These are phyloP conservation scores for Arothron firmamentum DNA, from an alignment of 2,113 vertebrate genomes.

Conservation along the genomic window DNA sequence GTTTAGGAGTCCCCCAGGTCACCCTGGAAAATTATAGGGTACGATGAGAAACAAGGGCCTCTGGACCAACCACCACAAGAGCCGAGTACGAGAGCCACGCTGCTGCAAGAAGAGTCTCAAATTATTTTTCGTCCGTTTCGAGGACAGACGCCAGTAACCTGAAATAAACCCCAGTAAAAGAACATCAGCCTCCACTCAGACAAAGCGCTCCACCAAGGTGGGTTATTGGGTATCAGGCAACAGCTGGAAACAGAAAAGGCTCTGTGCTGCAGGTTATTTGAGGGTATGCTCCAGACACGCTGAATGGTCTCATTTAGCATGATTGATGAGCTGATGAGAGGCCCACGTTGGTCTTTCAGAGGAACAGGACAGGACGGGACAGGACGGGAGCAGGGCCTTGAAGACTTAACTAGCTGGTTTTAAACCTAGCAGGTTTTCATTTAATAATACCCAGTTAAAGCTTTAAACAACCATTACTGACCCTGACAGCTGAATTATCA, in stretches of 20 bases:
- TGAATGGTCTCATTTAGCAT: slow-evolving; percentile 22
- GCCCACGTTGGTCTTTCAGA: slow-evolving; percentile 18
- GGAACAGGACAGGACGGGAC: slow-evolving; percentile 22
- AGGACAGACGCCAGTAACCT: background rate
- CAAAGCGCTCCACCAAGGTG: no score
- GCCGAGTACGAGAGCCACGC: background rate
- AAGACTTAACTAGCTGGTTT: slow-evolving; percentile 7
- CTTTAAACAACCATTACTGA: background rate
- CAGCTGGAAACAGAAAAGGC: slow-evolving; percentile 7
- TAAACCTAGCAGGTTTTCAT: background rate
- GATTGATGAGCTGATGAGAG: slow-evolving; percentile 52
- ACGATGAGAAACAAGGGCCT: slow-evolving; percentile 13
- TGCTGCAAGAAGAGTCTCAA: background rate
- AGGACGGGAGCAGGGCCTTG: slow-evolving; percentile 4
- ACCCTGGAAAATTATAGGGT: slow-evolving; percentile 39
- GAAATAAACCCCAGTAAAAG: background rate
- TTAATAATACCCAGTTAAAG: background rate
- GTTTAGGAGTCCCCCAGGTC: slow-evolving; percentile 16
- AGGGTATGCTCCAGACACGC: slow-evolving; percentile 13
- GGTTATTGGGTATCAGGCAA: background rate
- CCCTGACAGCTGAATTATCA: background rate
- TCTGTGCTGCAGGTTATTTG: slow-evolving; percentile 23
- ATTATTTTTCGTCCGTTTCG: background rate
- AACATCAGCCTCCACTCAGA: background rate
- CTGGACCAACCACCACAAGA: slow-evolving; percentile 8